Percentiles rank a stretch among this genome's conserved stretches.
phyloP scores from a whole-genome alignment of 2,888 invertebrate genomes.

The Gastracanthus pulcherrimus region DNA sequence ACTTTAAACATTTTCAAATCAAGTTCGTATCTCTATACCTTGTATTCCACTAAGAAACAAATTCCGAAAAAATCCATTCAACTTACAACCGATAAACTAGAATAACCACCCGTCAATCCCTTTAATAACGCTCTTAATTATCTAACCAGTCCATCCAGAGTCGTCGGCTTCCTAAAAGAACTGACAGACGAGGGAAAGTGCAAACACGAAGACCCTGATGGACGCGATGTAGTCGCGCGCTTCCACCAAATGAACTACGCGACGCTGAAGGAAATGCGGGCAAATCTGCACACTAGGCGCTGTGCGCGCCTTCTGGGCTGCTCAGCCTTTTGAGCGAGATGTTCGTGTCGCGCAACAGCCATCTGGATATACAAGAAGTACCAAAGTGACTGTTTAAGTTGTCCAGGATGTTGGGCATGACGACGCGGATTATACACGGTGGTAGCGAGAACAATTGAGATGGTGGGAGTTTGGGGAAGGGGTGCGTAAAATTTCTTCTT shows the following conservation, averaged over 20 bases:
- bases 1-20: no score
- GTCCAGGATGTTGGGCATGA: slow-evolving; percentile 62
- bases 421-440: slow-evolving; percentile 48
- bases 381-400: slow-evolving; percentile 61
- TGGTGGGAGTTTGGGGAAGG: not conserved
- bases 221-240: slow-evolving; percentile 52
- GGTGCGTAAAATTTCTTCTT: not conserved
- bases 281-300: slow-evolving; percentile 61
- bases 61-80: no score
- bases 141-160: slow-evolving; percentile 60
- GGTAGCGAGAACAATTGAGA: not conserved
- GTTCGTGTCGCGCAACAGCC: slow-evolving; percentile 70
- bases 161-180: slow-evolving; percentile 60
- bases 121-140: no score
- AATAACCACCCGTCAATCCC: no score
- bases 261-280: slow-evolving; percentile 61
- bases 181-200: slow-evolving; percentile 18
- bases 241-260: slow-evolving; percentile 57
- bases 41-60: no score
- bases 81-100: no score
- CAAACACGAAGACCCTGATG: slow-evolving; percentile 52
- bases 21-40: no score
- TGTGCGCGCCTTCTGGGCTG: slow-evolving; percentile 65
- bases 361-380: slow-evolving; percentile 71
- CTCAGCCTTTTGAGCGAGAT: slow-evolving; percentile 66